These are phyloP conservation scores for Buathra laborator DNA, from an alignment of 2,888 invertebrate genomes.

Conservation along the genomic window DNA sequence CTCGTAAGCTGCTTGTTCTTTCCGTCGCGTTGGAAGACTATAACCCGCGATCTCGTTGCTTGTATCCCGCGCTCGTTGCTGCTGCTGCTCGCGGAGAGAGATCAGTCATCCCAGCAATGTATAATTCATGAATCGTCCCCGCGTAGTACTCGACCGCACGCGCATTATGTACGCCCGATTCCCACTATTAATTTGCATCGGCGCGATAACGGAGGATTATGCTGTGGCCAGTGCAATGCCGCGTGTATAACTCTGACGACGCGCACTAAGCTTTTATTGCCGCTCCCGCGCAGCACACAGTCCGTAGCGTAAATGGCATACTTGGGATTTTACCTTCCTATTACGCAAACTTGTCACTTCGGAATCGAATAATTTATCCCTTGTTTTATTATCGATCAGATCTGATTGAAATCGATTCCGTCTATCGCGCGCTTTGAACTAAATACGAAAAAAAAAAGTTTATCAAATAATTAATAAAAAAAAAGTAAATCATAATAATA, in stretches of 20 bases:
- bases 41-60: slow-evolving; percentile 42
- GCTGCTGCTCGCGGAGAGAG: slow-evolving; percentile 59
- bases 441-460: no score
- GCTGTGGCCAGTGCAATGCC: slow-evolving; percentile 62
- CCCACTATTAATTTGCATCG: slow-evolving; percentile 79
- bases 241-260: slow-evolving; percentile 66
- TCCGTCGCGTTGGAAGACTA: slow-evolving; percentile 15
- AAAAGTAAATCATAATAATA: no score
- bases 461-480: no score
- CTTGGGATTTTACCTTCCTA: slow-evolving; percentile 34
- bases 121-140: slow-evolving; percentile 78
- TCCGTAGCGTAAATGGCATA: slow-evolving; percentile 21
- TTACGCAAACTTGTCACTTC: slow-evolving; percentile 19
- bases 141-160: slow-evolving; percentile 62
- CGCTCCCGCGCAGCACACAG: slow-evolving; percentile 39
- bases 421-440: no score
- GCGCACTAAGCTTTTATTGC: slow-evolving; percentile 51
- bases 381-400: background rate
- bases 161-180: slow-evolving; percentile 77
- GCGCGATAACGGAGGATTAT: slow-evolving; percentile 76
- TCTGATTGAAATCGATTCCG: background rate
- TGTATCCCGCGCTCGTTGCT: slow-evolving; percentile 14
- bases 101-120: slow-evolving; percentile 76
- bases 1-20: slow-evolving; percentile 31
- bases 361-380: background rate